These are phyloP conservation scores for Coptodon rendalli DNA, from an alignment of 2,113 vertebrate genomes.

Conservation along the genomic window DNA sequence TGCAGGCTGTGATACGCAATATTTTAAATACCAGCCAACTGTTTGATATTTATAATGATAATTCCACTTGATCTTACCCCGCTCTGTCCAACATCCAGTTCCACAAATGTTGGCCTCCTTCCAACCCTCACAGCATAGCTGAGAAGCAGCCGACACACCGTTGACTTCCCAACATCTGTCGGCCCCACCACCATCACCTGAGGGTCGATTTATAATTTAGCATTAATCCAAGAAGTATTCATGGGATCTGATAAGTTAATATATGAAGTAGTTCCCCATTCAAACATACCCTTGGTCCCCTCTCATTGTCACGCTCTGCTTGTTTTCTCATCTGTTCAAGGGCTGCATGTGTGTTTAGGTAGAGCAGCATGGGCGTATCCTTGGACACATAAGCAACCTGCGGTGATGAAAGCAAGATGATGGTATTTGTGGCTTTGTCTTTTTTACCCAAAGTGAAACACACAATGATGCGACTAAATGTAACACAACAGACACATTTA, in stretches of 20 bases:
- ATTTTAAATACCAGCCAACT: neutral
- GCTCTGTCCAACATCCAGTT: slow-evolving; percentile 95
- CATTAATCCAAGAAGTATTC: neutral
- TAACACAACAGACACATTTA: neutral
- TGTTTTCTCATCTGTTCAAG: slow-evolving; percentile 97
- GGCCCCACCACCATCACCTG: slow-evolving; percentile 95
- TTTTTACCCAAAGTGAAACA: neutral
- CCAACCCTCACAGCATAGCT: slow-evolving; percentile 94
- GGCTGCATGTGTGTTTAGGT: slow-evolving; percentile 93
- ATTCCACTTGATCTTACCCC: slow-evolving; percentile 63
- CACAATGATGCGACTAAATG: neutral
- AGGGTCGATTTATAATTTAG: neutral
- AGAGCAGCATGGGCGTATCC: slow-evolving; percentile 96
- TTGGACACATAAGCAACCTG: slow-evolving; percentile 91
- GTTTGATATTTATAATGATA: neutral
- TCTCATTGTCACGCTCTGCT: slow-evolving; percentile 90
- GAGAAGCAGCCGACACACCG: slow-evolving; percentile 84
- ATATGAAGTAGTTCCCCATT: neutral
- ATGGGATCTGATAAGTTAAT: neutral
- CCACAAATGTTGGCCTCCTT: slow-evolving; percentile 92
- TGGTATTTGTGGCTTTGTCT: neutral
- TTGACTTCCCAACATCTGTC: slow-evolving; percentile 94
- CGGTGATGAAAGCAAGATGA: neutral
- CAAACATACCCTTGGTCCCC: slow-evolving; percentile 79
- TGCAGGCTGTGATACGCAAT: neutral